A percentile compares a stretch with the other conserved stretches of the same genome.
phyloP scores from a whole-genome alignment of 1,140 invertebrate species.

The Drosophila melanogaster region Release_6_plus_ISO1_MT NC_004354.4:10252501-10253000 shows the following conservation, averaged over 20 bases:
- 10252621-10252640: conserved; percentile 20
- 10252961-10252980: conserved; percentile 23
- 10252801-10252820: too few species aligned
- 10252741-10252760: too few species aligned
- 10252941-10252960: conserved; percentile 9
- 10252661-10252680: background rate
- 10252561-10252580: conserved; percentile 42
- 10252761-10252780: too few species aligned
- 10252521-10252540: background rate
- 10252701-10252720: too few species aligned
- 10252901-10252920: conserved; percentile 18
- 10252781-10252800: too few species aligned
- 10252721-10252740: too few species aligned
- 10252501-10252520: conserved; percentile 27
- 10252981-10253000: conserved; percentile 10
- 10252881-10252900: background rate
- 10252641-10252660: too few species aligned
- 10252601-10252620: conserved; percentile 31
- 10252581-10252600: conserved; percentile 27
- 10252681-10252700: too few species aligned
- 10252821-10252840: too few species aligned
- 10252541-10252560: conserved; percentile 20
- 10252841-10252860: too few species aligned
- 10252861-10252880: too few species aligned
- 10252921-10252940: conserved; percentile 12